These are phyloP conservation scores for Micropoecilia bifurca DNA, from an alignment of 2,797 vertebrate genomes.

Conservation along the genomic window DNA sequence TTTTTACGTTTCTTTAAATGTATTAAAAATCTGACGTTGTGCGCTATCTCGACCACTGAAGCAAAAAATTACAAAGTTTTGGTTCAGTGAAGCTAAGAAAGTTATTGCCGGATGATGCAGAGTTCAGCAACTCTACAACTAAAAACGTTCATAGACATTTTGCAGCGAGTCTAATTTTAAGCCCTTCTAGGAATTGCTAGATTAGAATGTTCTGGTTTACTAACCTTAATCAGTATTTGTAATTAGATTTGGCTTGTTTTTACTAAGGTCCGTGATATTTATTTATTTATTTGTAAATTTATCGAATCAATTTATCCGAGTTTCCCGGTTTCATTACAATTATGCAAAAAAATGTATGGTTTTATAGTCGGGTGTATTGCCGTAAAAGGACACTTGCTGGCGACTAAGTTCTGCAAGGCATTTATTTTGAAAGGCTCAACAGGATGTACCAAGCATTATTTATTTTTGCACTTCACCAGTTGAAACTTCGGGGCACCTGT, in stretches of 20 bases:
- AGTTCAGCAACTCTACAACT: too few relatives aligned
- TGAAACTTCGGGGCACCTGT: conserved; percentile 60
- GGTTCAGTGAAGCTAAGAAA: neutral
- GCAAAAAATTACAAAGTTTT: neutral
- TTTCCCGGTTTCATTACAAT: neutral
- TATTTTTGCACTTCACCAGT: neutral
- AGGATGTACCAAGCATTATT: neutral
- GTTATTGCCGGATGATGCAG: neutral
- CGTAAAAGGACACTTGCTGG: neutral
- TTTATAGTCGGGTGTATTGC: neutral
- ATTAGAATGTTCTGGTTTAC: neutral
- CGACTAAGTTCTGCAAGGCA: neutral
- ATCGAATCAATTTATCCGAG: neutral
- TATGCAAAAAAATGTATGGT: neutral
- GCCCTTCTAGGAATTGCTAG: neutral
- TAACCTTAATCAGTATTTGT: neutral
- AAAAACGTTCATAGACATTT: neutral
- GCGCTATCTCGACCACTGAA: neutral
- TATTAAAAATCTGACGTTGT: neutral
- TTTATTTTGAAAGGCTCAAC: conserved; percentile 41
- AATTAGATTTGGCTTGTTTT: neutral
- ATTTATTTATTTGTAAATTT: neutral
- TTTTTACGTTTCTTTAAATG: neutral
- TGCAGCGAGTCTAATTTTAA: neutral
- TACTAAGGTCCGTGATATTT: neutral